Percentiles rank a stretch among this genome's conserved stretches.
These are phyloP conservation scores for Pyrgilauda ruficollis DNA, from an alignment of 2,113 vertebrate species.

Conservation along the genomic window DNA sequence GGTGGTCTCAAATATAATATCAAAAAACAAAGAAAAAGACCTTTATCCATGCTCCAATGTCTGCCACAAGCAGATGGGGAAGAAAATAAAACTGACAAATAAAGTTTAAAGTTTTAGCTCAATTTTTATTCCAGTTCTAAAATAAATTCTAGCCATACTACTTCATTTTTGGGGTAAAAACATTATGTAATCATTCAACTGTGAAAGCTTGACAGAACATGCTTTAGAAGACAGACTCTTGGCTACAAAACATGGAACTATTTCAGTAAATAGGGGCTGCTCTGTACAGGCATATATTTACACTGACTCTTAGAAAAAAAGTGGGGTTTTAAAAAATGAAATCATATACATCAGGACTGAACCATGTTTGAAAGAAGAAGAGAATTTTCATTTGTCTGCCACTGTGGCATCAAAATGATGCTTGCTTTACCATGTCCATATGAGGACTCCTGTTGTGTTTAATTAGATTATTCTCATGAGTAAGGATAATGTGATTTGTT, in stretches of 20 bases:
- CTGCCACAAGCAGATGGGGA: not conserved
- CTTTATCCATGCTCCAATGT: not conserved
- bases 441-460: slow-evolving; percentile 48
- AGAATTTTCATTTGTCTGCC: not conserved
- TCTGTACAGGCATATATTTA: not conserved
- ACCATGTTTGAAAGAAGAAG: not conserved
- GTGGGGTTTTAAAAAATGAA: not conserved
- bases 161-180: not conserved
- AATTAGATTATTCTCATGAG: slow-evolving; percentile 56
- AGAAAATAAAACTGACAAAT: not conserved
- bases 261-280: not conserved
- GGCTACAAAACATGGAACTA: not conserved
- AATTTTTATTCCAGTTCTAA: not conserved
- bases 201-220: not conserved
- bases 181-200: not conserved
- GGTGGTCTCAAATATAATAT: not conserved
- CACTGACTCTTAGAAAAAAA: not conserved
- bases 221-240: not conserved
- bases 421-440: slow-evolving; percentile 27
- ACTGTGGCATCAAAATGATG: slow-evolving; percentile 1
- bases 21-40: not conserved
- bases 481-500: slow-evolving; percentile 49
- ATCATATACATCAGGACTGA: not conserved
- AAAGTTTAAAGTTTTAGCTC: not conserved
- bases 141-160: not conserved